Percentiles rank a stretch among this genome's conserved stretches.
Conservation (phyloP, 2,797 vertebrate genomes). For the Lutjanus campechanus region DNA sequence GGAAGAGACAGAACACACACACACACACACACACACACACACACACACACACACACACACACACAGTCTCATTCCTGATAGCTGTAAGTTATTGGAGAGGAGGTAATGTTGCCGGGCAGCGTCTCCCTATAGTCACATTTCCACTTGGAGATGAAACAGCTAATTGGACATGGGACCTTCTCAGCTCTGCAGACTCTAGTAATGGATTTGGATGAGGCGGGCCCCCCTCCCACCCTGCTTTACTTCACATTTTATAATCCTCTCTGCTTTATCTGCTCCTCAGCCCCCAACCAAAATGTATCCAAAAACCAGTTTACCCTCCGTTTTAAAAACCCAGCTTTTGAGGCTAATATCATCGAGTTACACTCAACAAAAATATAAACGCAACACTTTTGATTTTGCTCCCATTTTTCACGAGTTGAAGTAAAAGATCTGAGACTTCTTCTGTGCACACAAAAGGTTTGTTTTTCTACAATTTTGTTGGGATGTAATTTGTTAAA, state of each 20-base stretch:
- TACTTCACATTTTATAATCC: constrained; percentile 56
- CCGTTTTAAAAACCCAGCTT: neutral
- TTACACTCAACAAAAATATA: no score
- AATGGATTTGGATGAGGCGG: constrained; percentile 65
- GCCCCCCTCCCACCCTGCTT: constrained; percentile 18
- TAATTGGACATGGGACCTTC: constrained; percentile 78
- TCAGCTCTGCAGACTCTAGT: constrained; percentile 67
- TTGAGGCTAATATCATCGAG: neutral
- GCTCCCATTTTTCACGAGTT: no score
- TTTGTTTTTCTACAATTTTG: no score
- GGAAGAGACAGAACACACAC: no score
- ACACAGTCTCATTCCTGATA: constrained; percentile 55
- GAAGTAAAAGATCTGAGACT: no score
- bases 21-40: constrained; percentile 23
- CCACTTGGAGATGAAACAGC: constrained; percentile 78
- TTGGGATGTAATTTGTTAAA: no score
- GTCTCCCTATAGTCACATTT: constrained; percentile 77
- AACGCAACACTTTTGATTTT: no score
- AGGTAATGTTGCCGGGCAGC: constrained; percentile 63
- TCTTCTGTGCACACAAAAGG: no score
- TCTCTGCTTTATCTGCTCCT: constrained; percentile 31
- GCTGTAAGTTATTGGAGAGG: constrained; percentile 75
- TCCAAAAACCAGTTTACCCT: constrained; percentile 1
- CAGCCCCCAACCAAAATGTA: constrained; percentile 13
- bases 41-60: constrained; percentile 33